These are phyloP conservation scores for Dallia pectoralis DNA, from an alignment of 2,797 vertebrate species.

Conservation along the genomic window DNA sequence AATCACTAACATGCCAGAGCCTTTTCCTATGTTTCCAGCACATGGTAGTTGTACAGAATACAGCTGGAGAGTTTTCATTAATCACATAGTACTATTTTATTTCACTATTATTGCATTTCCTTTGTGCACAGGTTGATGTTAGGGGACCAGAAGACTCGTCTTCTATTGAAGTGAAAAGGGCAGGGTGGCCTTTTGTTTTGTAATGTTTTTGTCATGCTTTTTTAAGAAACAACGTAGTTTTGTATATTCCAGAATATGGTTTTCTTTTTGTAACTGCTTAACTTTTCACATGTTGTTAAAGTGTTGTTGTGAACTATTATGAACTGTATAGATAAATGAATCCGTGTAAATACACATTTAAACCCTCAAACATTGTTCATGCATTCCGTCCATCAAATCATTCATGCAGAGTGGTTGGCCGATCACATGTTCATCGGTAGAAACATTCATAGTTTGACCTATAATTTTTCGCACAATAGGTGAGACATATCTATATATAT, in stretches of 20 bases:
- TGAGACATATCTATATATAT: too few species aligned
- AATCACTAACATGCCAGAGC: background rate
- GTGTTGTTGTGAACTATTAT: background rate
- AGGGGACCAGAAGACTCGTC: constrained; percentile 65
- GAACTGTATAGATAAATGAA: background rate
- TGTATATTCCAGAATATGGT: background rate
- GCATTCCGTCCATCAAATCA: background rate
- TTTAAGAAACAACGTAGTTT: background rate
- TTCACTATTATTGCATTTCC: constrained; percentile 17
- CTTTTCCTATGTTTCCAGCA: background rate
- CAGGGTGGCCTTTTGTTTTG: background rate
- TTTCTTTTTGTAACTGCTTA: background rate
- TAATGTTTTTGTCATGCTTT: background rate
- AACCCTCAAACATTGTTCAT: background rate
- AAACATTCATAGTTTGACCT: constrained; percentile 19
- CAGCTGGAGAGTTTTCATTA: background rate
- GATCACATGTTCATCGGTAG: constrained; percentile 40
- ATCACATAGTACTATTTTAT: background rate
- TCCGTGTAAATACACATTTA: background rate
- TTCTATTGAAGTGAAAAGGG: constrained; percentile 63
- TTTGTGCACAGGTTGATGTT: constrained; percentile 62
- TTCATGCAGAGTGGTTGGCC: constrained; percentile 17
- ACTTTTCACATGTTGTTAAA: background rate
- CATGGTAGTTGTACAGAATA: background rate
- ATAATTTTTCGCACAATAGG: constrained; percentile 36